Evolutionary conservation across 2,888 invertebrate genomes (phyloP).

Genomic region (Cosmia pyralina): DNA sequence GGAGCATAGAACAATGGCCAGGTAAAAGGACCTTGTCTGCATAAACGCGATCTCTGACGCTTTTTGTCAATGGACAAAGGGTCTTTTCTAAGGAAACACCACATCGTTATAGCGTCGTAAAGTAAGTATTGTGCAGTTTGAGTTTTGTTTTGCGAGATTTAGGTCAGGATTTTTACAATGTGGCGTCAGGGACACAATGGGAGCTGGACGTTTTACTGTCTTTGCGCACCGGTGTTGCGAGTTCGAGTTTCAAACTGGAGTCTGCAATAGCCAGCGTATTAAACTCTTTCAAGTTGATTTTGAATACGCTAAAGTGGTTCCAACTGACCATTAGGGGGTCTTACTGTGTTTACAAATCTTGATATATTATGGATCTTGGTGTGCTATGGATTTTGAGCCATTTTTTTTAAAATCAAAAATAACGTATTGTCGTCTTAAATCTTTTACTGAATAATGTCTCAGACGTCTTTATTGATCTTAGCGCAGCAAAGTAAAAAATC

Average conservation of each 20-base stretch:
- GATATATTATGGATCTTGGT: constrained; percentile 43
- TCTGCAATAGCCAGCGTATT: constrained; percentile 51
- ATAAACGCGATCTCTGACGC: constrained; percentile 86
- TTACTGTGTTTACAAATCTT: constrained; percentile 56
- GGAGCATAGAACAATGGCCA: constrained; percentile 86
- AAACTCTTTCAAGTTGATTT: constrained; percentile 60
- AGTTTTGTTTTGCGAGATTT: constrained; percentile 89
- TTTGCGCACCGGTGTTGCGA: constrained; percentile 66
- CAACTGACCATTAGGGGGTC: constrained; percentile 52
- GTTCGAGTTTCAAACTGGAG: constrained; percentile 64
- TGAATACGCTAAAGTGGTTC: constrained; percentile 54
- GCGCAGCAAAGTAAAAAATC: constrained; percentile 59
- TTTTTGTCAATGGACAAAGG: constrained; percentile 90
- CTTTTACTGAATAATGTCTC: constrained; percentile 49
- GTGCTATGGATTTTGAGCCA: constrained; percentile 26
- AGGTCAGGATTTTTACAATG: constrained; percentile 89
- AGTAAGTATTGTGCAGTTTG: constrained; percentile 86
- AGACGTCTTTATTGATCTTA: constrained; percentile 61
- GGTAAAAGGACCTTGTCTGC: constrained; percentile 87
- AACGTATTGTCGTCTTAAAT: constrained; percentile 39
- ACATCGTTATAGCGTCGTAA: constrained; percentile 89
- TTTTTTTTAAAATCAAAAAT: constrained; percentile 31
- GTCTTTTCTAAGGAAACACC: constrained; percentile 89
- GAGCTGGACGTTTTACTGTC: constrained; percentile 78
- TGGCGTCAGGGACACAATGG: constrained; percentile 86